phyloP scores from a whole-genome alignment of 2,797 vertebrate species.

The Cuniculus paca region DNA sequence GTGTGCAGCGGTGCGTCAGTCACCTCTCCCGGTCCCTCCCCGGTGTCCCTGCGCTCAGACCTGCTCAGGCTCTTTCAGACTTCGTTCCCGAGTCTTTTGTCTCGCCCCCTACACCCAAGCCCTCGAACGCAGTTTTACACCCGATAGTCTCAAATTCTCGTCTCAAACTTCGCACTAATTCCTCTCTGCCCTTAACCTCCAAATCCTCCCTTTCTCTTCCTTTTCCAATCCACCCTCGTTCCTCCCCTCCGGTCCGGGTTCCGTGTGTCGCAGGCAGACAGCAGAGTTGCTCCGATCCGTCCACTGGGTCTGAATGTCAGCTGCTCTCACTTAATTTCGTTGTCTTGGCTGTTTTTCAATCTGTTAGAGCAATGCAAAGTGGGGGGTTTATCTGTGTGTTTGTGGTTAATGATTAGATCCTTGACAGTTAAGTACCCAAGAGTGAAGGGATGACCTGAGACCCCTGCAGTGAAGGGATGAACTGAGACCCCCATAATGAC shows the following conservation, averaged over 20 bases:
- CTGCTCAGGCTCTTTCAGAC: not conserved
- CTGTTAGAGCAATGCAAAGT: not conserved
- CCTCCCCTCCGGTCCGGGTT: too few species aligned
- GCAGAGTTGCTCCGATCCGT: not conserved
- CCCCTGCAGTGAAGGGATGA: not conserved
- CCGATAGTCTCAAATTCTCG: not conserved
- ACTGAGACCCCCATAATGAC: not conserved
- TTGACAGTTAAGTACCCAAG: not conserved
- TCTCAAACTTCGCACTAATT: not conserved
- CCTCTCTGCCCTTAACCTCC: not conserved
- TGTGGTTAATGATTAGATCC: not conserved
- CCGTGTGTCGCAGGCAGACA: not conserved
- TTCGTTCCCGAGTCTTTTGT: not conserved
- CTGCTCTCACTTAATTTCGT: not conserved
- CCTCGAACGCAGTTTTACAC: not conserved
- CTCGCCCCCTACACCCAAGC: not conserved
- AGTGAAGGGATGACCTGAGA: not conserved
- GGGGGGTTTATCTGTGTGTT: not conserved
- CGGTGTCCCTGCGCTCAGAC: fast-evolving
- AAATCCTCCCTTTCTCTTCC: not conserved
- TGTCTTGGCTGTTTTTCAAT: not conserved
- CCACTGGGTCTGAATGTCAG: not conserved
- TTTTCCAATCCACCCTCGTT: not conserved
- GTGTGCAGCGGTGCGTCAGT: too few species aligned
- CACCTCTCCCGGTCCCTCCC: fast-evolving